A percentile compares a stretch with the other conserved stretches of the same genome.
phyloP scores from a whole-genome alignment of 2,797 vertebrate species.

The Sparidentex hasta region DNA sequence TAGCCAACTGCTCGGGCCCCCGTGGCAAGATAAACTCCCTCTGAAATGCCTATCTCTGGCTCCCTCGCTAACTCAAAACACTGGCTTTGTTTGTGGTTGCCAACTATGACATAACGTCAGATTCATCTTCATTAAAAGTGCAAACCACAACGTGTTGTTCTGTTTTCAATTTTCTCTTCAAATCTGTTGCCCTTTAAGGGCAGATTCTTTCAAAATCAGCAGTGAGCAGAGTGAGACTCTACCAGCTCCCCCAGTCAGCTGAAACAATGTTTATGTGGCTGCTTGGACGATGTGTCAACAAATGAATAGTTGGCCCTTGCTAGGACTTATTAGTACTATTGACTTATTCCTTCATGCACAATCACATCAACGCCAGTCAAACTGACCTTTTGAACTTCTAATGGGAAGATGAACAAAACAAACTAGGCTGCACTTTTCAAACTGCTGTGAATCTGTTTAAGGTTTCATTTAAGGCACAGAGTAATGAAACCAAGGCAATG shows the following conservation, averaged over 20 bases:
- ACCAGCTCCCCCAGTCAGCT: conserved; percentile 18
- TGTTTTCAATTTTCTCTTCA: conserved; percentile 61
- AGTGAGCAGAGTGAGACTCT: conserved; percentile 26
- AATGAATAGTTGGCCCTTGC: conserved; percentile 34
- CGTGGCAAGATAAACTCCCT: conserved; percentile 62
- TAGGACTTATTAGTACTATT: conserved; percentile 16
- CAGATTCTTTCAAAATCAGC: conserved; percentile 53
- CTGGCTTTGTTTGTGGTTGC: conserved; percentile 60
- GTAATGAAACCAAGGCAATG: background rate
- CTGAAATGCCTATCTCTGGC: conserved; percentile 67
- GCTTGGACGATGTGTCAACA: conserved; percentile 24
- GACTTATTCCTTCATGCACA: background rate
- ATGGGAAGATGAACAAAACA: background rate
- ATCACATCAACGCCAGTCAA: background rate
- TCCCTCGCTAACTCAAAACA: conserved; percentile 70
- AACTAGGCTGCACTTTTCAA: background rate
- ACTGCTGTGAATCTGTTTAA: background rate
- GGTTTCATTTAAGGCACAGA: no score
- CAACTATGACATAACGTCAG: conserved; percentile 67
- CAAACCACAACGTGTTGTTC: conserved; percentile 55
- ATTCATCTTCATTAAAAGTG: conserved; percentile 69
- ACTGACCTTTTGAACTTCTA: background rate
- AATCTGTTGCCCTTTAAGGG: conserved; percentile 37
- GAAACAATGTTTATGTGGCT: conserved; percentile 36
- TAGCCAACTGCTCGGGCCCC: conserved; percentile 47